Evolutionary conservation across 2,888 invertebrate genomes (phyloP).

Genomic region (Tromatobia lineatoria): DNA sequence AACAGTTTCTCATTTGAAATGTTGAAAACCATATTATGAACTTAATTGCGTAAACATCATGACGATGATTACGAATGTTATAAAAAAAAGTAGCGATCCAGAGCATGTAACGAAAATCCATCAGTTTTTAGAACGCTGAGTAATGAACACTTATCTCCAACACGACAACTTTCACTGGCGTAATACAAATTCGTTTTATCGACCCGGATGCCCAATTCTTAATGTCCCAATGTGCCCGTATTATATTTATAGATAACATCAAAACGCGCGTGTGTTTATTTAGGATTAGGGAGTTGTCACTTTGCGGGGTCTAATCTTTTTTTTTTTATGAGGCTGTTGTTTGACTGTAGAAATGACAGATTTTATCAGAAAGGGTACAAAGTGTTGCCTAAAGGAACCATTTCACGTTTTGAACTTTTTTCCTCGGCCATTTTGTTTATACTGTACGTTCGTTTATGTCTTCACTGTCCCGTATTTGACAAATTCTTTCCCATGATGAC

Average conservation of each 20-base stretch:
- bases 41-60: no score
- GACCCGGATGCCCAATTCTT: constrained; percentile 49
- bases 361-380: neutral
- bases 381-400: neutral
- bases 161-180: constrained; percentile 56
- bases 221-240: constrained; percentile 41
- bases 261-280: constrained; percentile 32
- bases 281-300: neutral
- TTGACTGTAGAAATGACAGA: neutral
- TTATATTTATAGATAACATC: constrained; percentile 25
- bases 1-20: no score
- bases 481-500: no score
- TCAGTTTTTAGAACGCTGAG: constrained; percentile 46
- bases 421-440: no score
- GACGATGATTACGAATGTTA: no score
- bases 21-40: no score
- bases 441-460: no score
- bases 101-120: neutral
- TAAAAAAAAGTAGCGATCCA: neutral
- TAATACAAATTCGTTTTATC: constrained; percentile 49
- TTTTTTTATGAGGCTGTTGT: neutral
- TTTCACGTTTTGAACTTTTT: no score
- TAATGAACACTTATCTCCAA: constrained; percentile 42
- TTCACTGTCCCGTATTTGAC: no score
- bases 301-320: constrained; percentile 2